Evolutionary conservation across 1,140 invertebrate genomes (phyloP), one percentile per base, ranked within the genome.

Genomic region (Nasonia vitripennis): DNA sequence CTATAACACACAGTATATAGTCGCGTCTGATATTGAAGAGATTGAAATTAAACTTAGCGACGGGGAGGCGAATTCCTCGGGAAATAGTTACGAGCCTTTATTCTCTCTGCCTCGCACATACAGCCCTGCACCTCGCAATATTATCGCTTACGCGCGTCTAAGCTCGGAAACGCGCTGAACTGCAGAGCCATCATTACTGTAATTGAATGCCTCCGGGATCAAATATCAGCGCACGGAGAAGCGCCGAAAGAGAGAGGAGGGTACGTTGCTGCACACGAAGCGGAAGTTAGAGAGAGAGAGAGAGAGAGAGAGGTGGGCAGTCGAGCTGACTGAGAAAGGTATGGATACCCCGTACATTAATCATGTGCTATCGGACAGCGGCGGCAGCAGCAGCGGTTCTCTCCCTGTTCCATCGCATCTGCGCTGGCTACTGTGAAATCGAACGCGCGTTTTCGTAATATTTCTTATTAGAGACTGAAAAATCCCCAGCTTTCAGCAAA

Each of bases 121-220:
- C 17, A 55, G 51, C 51, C 1, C 45, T 9, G 7, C 27, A 27
- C 17, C 45, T 37, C 2, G 62, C 80, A 78, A 86, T 78, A 81
- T 81, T 81, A 23, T 81, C 79, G 55, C 71, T 81, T 70, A 70
- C 78, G 71, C 27, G 27, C 27, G 27, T 27, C 27, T 27, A 27
- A 48, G 45, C 27, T 27, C 27, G 27, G 27, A 27, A 55, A 55
- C 17, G 12, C 51, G 51, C 51, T 55, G 51, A 55, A 17, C 27
- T 27, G 12, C 51, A 17, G 31, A 1, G 11, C 11, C 84, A 17
- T 84, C 86, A 87, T 88, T 88, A 87, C 84, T 87, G 87, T 88
- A 89, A 89, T 90, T 88, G 87, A 88, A 89, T 86, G 86, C 85
- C 74, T 77, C 86, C 70, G 62, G 85, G 84, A 88, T 88, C 87